A percentile compares a stretch with the other conserved stretches of the same genome.
Conservation (phyloP, 2,113 vertebrate species). For the Tapirus terrestris region DNA sequence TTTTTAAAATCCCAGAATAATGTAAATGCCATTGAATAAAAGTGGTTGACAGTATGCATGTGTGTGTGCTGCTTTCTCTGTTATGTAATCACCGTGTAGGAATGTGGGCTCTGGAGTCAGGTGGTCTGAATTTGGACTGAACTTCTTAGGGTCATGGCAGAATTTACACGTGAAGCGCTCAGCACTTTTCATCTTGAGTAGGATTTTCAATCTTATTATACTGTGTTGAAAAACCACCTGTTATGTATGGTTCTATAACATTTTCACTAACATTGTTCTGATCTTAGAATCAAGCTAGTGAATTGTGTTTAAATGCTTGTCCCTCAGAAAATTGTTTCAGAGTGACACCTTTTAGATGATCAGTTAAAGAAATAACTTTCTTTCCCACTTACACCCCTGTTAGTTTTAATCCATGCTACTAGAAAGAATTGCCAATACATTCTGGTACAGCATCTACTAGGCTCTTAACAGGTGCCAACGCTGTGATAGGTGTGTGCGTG, state of each 20-base stretch:
- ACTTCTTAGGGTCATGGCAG: background rate
- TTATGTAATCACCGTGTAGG: background rate
- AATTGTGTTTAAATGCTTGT: constrained; percentile 19
- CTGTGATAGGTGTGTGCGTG: background rate
- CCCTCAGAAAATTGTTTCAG: constrained; percentile 13
- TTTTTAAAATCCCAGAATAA: constrained; percentile 47
- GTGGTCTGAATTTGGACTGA: background rate
- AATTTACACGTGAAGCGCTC: background rate
- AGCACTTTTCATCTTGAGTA: background rate
- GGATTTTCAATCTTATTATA: background rate
- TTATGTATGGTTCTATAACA: background rate
- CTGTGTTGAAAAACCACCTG: background rate
- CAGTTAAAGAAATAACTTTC: background rate
- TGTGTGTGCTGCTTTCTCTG: background rate
- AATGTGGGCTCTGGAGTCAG: background rate
- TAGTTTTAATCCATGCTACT: background rate
- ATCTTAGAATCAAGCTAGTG: background rate
- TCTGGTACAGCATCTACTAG: background rate
- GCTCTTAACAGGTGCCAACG: background rate
- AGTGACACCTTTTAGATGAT: background rate
- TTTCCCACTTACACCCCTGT: background rate
- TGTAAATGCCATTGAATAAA: background rate
- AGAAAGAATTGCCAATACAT: background rate
- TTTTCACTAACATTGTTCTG: background rate
- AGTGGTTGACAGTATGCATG: background rate